Evolutionary conservation across 2,797 vertebrate genomes (phyloP), one percentile per base, ranked within the genome.

Genomic region (Phylloscopus collybita): DNA sequence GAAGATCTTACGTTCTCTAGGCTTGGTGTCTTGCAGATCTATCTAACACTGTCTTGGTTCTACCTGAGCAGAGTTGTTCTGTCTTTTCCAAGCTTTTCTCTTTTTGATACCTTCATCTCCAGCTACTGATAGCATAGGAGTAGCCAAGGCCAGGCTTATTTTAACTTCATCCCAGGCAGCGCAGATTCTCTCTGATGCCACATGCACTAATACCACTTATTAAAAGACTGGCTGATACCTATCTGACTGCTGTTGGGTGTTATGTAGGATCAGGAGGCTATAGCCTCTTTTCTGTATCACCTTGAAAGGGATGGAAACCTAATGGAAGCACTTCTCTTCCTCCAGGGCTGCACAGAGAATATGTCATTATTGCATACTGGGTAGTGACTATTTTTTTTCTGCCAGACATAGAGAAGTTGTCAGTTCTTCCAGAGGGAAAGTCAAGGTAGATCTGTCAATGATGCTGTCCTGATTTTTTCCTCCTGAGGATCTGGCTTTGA

Each of bases 261-360:
- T 92, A 90, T 12, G 42, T 34, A 67, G 93, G 71, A 88, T 82
- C 53, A 91, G 72, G 72, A 80, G 16, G n/a, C 51, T 90, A 16
- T 57, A 93, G 51, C 73, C 25, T 87, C 76, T 90, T 90, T 88
- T 64, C 32, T 32, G 14, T 83, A 23, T 88, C 83, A 85, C 74
- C 80, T 93, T 96, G 64, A 76, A 79, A 79, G 66, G 32, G n/a
- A 70, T 84, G 44, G 57, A 81, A 88, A 34, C 45, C 19, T 93
- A 59, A 40, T 34, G 45, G 45, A 59, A 91, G 12, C 12, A 27
- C 38, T 49, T 89, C 62, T 47, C 40, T 92, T 91, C 56, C n/a
- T 61, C 25, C 5, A 50, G 57, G 54, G n/a, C 61, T 40, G 54
- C 3, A 2, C 12, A 51, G 51, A 72, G 20, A 38, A 34, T 47